Evolutionary conservation across 2,797 vertebrate species (phyloP), one percentile per base, ranked within the genome.

Genomic region (Ptychobarbus kaznakovi): DNA sequence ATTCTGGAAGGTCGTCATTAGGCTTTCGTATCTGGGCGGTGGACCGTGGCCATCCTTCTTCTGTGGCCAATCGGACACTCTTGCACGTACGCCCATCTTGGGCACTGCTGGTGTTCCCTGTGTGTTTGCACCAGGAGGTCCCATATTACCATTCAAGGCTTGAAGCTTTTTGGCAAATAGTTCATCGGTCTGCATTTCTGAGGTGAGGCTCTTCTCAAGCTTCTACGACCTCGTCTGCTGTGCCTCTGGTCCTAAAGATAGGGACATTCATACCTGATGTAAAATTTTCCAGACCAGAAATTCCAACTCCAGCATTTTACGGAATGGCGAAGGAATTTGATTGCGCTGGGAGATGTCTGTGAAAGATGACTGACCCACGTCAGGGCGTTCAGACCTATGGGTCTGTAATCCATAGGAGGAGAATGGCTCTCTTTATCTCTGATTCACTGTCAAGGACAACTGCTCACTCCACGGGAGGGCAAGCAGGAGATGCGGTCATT

Each of bases 21-120:
- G 86, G 13, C 92, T 89, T 72, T 96, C 96, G 0, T 95, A 96
- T 87, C 90, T 89, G 10, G 92, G 65, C 49, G 93, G 91, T 82
- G 94, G 90, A 74, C 92, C 92, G 65, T 92, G 95, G 15, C 85
- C 81, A 80, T 97, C 96, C 86, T 96, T 96, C 87, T 95, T 96
- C 38, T 95, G 96, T 58, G 96, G 96, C 96, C 96, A 96, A 76
- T 97, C 96, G 0, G 96, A 96, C 15, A 96, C 96, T 86, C 96
- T 92, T 56, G 96, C 96, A 89, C 96, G 92, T 87, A 97, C 94
- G 0, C 96, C 96, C 96, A 97, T 97, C 92, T 97, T 97, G 92
- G 96, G 96, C 92, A 96, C 89, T 32, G 94, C 95, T n/a, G 96
- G 96, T 65, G 96, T 94, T 87, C 95, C 95, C 6, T 95, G 88